phyloP scores from a whole-genome alignment of 2,113 vertebrate genomes.

The Arvicanthis niloticus region DNA sequence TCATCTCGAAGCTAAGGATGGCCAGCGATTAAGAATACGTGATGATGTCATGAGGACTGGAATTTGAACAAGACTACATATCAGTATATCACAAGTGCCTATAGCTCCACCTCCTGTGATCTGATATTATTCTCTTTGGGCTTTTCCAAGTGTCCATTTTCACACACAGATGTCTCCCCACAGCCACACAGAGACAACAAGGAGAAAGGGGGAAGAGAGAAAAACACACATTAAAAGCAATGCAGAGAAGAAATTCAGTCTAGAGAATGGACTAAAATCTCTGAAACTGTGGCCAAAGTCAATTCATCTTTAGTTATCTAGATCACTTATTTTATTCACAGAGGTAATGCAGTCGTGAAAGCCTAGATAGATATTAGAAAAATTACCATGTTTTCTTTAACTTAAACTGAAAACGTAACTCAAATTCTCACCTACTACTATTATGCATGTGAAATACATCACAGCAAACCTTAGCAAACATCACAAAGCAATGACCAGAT shows the following conservation, averaged over 20 bases:
- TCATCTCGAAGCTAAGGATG: background rate
- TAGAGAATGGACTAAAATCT: background rate
- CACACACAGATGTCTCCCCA: background rate
- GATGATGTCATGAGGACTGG: background rate
- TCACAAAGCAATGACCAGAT: background rate
- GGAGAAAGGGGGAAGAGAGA: background rate
- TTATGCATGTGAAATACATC: background rate
- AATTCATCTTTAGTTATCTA: background rate
- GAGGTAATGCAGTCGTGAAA: background rate
- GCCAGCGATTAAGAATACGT: background rate
- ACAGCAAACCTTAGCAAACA: background rate
- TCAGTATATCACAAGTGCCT: background rate
- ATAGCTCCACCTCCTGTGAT: background rate
- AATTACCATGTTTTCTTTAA: background rate
- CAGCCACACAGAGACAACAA: background rate
- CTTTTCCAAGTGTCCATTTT: background rate
- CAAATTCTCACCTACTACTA: background rate
- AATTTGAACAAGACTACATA: background rate
- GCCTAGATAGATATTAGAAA: background rate
- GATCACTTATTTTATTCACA: background rate
- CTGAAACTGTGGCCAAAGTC: background rate
- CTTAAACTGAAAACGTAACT: background rate
- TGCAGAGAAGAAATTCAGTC: background rate
- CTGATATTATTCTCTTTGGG: background rate
- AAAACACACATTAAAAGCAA: background rate